Evolutionary conservation across 2,888 invertebrate species (phyloP), one percentile per base, ranked within the genome.

Genomic region (Platypus cylindrus): DNA sequence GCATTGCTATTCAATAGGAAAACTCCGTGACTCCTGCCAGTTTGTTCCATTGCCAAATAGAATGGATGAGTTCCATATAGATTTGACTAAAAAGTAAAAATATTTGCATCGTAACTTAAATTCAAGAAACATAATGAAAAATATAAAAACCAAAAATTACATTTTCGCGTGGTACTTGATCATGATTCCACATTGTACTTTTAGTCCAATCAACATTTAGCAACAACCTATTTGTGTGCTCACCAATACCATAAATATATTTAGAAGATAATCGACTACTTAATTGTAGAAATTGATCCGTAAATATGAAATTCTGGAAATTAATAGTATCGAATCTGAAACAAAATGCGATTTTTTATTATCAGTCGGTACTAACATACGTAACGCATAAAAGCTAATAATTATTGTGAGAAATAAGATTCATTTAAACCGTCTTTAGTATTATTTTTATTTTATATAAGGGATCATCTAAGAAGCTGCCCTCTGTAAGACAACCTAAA

Each of bases 41-140:
- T 66, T 13, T 72, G 65, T 53, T 85, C 85, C 49, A 84, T 62
- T 0, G 72, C 68, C 53, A 86, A 56, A 57, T 82, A 84, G 60
- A 87, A 85, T 0, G 89, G 86, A 54, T 89, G 87, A 9, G 76
- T 72, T 9, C 87, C 84, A 54, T 87, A 87, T 11, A 83, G 60
- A 58, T 82, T 84, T 42, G 60, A 63, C 78, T 80, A 41, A 23
- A 55, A 39, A 30, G 3, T 27, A 16, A 35, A n/a, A 17, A 2
- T n/a, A n/a, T n/a, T n/a, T n/a, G n/a, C n/a, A n/a, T n/a, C n/a
- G n/a, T n/a, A n/a, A n/a, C n/a, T n/a, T n/a, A n/a, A n/a, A n/a
- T n/a, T n/a, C n/a, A n/a, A n/a, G n/a, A n/a, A n/a, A n/a, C n/a
- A n/a, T n/a, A n/a, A n/a, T n/a, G n/a, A n/a, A n/a, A n/a, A n/a